phyloP scores from a whole-genome alignment of 2,797 vertebrate species.

The Acomys russatus region DNA sequence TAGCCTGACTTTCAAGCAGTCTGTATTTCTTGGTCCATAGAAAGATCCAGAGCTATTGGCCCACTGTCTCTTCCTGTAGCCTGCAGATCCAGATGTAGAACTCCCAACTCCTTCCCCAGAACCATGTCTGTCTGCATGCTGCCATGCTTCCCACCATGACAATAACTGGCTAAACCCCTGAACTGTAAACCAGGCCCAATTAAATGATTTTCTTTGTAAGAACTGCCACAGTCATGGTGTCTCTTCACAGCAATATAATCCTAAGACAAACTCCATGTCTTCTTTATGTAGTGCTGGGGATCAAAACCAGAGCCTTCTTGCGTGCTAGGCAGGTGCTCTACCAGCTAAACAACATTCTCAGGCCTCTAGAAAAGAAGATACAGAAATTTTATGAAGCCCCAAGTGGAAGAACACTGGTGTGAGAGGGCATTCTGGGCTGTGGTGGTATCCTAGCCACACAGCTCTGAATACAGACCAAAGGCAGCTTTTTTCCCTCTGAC shows the following conservation, averaged over 20 bases:
- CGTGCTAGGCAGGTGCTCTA: background rate
- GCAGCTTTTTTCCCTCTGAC: background rate
- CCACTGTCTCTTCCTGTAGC: background rate
- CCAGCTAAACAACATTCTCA: background rate
- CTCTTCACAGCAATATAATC: background rate
- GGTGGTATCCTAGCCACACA: too few species aligned
- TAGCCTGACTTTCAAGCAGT: background rate
- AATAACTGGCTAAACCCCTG: background rate
- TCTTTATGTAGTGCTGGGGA: background rate
- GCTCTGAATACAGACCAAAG: background rate
- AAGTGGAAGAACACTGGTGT: background rate
- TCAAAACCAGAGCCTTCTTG: background rate
- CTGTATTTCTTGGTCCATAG: background rate
- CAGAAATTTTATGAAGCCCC: background rate
- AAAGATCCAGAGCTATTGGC: background rate
- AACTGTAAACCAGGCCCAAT: background rate
- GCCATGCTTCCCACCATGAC: background rate
- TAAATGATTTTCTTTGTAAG: background rate
- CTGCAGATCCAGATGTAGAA: background rate
- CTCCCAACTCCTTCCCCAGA: background rate
- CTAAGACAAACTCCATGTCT: background rate
- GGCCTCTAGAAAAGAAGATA: background rate
- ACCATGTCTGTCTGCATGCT: background rate
- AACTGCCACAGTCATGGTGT: background rate
- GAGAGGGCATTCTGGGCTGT: background rate